Base-by-base conservation (phyloP, 37 sponge, comb jelly and placozoan species). In the Cliona cf. orientalis region DNA sequence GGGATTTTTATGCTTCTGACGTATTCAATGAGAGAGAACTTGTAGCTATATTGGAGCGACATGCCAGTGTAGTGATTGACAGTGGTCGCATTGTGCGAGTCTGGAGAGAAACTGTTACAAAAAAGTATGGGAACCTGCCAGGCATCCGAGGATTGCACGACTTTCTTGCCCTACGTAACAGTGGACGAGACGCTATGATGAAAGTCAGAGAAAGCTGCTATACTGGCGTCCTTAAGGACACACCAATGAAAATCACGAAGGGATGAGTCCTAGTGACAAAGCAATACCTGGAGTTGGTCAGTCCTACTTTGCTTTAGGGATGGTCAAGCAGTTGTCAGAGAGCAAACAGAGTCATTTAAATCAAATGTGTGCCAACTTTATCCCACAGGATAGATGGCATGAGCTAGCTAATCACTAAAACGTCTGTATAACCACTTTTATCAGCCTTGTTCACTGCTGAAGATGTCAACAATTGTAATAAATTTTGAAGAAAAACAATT, bases 331-430 rank as follows among this genome's bases (percentile, higher is more conserved):
- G 2, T n/a, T 78, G 14, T 12, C 79, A 6, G 53, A 45, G 0
- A 46, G 33, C 35, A 80, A 80, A 35, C 39, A 35, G 34, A 41
- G 46, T 39, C 71, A 80, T 69, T 39, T 80, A 19, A 80, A 67
- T 25, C 80, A 80, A 80, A 80, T 80, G 80, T 80, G 68, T 69
- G 2, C 45, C 29, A 68, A 69, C 49, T 80, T 58, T 28, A 80
- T 80, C 40, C 59, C 80, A 62, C 55, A 42, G 21, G 80, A 68
- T 28, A 29, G 68, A 35, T 80, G 80, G 80, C 80, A 41, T 49
- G 73, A 72, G 33, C 66, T 65, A 19, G 66, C 66, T 4, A 65
- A 49, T 19, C 14, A 14, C n/a, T n/a, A n/a, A n/a, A n/a, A n/a
- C n/a, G n/a, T n/a, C n/a, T n/a, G n/a, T n/a, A n/a, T n/a, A n/a